Evolutionary conservation across 2,888 invertebrate genomes (phyloP).

Genomic region (Lithophane semibrunnea): DNA sequence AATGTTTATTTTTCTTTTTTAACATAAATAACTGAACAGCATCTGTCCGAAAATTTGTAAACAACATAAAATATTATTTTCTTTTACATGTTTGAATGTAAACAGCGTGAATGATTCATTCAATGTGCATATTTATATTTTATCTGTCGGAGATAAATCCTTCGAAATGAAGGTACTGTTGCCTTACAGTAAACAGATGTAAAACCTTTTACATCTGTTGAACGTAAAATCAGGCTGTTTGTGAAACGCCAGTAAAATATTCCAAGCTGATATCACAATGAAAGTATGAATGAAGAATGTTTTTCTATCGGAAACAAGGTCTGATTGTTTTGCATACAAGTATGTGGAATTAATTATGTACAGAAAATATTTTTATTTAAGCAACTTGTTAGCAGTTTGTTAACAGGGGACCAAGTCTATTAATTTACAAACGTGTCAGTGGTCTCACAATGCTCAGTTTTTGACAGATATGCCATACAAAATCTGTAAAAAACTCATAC

Average conservation of each 20-base stretch:
- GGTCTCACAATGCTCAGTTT: no score
- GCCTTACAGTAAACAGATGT: conserved; percentile 40
- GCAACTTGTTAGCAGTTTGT: no score
- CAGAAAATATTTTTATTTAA: no score
- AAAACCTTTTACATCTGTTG: conserved; percentile 41
- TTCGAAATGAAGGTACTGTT: conserved; percentile 21
- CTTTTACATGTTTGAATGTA: conserved; percentile 26
- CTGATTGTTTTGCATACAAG: background rate
- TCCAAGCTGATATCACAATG: background rate
- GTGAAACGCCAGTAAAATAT: conserved; percentile 14
- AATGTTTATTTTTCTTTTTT: conserved; percentile 27
- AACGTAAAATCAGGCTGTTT: conserved; percentile 28
- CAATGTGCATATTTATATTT: conserved; percentile 35
- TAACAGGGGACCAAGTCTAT: no score
- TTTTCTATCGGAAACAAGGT: background rate
- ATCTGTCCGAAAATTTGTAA: conserved; percentile 32
- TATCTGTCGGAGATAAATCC: conserved; percentile 40
- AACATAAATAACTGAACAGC: conserved; percentile 4
- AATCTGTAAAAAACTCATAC: no score
- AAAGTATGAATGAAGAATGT: background rate
- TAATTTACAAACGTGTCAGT: no score
- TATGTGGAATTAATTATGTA: background rate
- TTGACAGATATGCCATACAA: no score
- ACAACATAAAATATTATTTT: conserved; percentile 27
- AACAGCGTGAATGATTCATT: conserved; percentile 34